A percentile compares a stretch with the other conserved stretches of the same genome.
Evolutionary conservation across 1,140 invertebrate species (phyloP).

Genomic region (Lysiphlebus fabarum): DNA sequence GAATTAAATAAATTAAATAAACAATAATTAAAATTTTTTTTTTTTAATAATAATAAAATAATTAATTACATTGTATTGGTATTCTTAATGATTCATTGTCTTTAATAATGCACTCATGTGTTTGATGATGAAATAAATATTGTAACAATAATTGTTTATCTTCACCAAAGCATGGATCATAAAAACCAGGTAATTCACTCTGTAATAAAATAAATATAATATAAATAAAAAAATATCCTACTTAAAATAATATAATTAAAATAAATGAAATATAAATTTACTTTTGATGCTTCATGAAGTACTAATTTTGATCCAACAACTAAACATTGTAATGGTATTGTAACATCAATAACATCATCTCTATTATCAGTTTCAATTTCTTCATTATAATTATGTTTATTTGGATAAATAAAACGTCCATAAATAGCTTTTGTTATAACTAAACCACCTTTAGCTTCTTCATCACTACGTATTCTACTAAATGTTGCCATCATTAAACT

Average conservation of each 20-base stretch:
- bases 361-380: constrained; percentile 40
- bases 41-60: neutral
- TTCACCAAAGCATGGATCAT: constrained; percentile 92
- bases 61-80: constrained; percentile 64
- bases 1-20: neutral
- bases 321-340: constrained; percentile 88
- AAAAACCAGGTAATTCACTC: constrained; percentile 94
- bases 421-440: constrained; percentile 85
- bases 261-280: constrained; percentile 45
- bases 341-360: constrained; percentile 83
- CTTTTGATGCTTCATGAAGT: constrained; percentile 83
- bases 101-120: constrained; percentile 74
- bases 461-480: constrained; percentile 70
- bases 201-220: no score
- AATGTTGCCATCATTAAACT: constrained; percentile 86
- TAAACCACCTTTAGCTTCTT: constrained; percentile 75
- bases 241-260: constrained; percentile 4
- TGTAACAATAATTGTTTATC: constrained; percentile 84
- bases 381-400: constrained; percentile 32
- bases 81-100: constrained; percentile 78
- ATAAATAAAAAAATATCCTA: constrained; percentile 21
- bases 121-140: constrained; percentile 78
- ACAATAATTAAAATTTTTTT: neutral
- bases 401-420: constrained; percentile 62
- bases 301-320: constrained; percentile 87